A percentile compares a stretch with the other conserved stretches of the same genome.
Evolutionary conservation across 2,797 vertebrate species (phyloP).

Genomic region (Tadarida brasiliensis): DNA sequence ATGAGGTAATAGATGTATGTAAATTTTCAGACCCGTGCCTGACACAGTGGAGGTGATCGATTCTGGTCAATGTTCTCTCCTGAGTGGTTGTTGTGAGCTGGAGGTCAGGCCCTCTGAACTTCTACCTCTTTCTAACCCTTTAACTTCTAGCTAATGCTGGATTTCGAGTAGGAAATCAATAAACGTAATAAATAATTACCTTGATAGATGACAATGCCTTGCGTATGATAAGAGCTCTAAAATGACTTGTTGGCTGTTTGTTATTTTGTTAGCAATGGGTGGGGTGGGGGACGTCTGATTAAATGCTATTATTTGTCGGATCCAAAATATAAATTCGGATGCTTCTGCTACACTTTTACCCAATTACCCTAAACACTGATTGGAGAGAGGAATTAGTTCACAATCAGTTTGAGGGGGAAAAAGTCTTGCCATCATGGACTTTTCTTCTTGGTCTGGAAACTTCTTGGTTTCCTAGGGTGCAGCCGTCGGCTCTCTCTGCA

Average conservation of each 20-base stretch:
- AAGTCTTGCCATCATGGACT: slow-evolving; percentile 31
- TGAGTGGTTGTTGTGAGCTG: not conserved
- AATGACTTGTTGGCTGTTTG: slow-evolving; percentile 56
- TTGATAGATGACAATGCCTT: slow-evolving; percentile 16
- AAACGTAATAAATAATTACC: slow-evolving; percentile 62
- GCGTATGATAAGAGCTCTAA: slow-evolving; percentile 14
- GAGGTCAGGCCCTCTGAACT: not conserved
- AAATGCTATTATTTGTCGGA: slow-evolving; percentile 50
- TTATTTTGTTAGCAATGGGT: slow-evolving; percentile 55
- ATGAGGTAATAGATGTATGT: not conserved
- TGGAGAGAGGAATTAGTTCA: slow-evolving; percentile 46
- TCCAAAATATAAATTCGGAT: slow-evolving; percentile 26
- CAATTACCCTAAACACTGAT: slow-evolving; percentile 51
- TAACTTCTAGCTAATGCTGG: slow-evolving; percentile 36
- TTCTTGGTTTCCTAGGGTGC: slow-evolving; percentile 72
- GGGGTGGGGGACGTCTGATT: slow-evolving; percentile 11
- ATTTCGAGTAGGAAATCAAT: slow-evolving; percentile 46
- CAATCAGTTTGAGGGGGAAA: not conserved
- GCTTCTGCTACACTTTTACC: slow-evolving; percentile 45
- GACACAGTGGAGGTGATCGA: not conserved
- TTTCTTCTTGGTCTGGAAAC: slow-evolving; percentile 72
- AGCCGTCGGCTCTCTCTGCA: slow-evolving; percentile 51
- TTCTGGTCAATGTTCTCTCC: not conserved
- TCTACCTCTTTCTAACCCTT: slow-evolving; percentile 46
- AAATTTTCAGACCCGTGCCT: not conserved